Evolutionary conservation across 2,888 invertebrate genomes (phyloP).

Genomic region (Ametastegia equiseti): DNA sequence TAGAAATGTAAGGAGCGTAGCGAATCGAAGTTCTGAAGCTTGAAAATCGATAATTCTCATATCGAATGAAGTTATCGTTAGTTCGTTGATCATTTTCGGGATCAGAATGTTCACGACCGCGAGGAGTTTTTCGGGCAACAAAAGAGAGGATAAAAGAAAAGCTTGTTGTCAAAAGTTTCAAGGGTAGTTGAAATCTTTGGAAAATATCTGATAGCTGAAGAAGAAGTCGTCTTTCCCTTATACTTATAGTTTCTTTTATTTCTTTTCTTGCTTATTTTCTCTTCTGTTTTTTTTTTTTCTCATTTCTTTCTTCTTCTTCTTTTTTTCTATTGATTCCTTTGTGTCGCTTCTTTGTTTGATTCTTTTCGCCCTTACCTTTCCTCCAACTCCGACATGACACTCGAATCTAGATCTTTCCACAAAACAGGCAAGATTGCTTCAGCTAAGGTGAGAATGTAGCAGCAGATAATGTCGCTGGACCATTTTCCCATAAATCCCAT

Average conservation of each 20-base stretch:
- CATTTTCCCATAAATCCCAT: conserved; percentile 28
- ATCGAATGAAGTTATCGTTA: conserved; percentile 2
- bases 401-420: conserved; percentile 22
- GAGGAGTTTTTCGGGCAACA: conserved; percentile 11
- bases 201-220: not conserved
- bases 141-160: not conserved
- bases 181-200: not conserved
- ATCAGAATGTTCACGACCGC: not conserved
- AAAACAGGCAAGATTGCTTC: conserved; percentile 7
- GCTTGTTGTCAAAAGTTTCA: conserved; percentile 1
- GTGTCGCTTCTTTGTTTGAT: not conserved
- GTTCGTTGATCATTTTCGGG: not conserved
- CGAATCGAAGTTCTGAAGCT: not conserved
- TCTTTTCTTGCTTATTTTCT: not conserved
- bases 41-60: not conserved
- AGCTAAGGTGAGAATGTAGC: conserved; percentile 18
- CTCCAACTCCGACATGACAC: not conserved
- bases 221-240: not conserved
- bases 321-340: not conserved
- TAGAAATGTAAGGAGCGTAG: not conserved
- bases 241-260: no score
- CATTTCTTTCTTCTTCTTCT: not conserved
- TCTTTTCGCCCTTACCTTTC: not conserved
- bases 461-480: conserved; percentile 27
- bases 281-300: not conserved